Evolutionary conservation across 2,113 vertebrate species (phyloP), one percentile per base, ranked within the genome.

Genomic region (Colistium nudipinnis): DNA sequence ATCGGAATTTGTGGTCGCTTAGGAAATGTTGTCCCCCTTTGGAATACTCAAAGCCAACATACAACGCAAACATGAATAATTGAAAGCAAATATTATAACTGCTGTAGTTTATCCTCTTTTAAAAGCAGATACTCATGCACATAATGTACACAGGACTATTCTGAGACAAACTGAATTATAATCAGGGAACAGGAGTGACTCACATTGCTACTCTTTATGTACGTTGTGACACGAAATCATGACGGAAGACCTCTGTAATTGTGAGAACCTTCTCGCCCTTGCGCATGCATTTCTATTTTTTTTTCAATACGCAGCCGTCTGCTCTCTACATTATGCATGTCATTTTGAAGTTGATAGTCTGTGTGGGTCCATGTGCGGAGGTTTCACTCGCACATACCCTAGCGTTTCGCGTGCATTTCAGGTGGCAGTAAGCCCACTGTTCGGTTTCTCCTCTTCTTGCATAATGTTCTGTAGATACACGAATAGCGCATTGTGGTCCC

Each of bases 401-500:
- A 24, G 2, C 7, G 33, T 33, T 62, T 20, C 4, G 41, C n/a
- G n/a, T 41, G 30, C 28, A 22, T n/a, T 49, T 1, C 4, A 24
- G 51, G 22, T 65, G 7, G 13, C 17, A n/a, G 27, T 56, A 55
- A 54, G 62, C 36, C 24, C 24, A 16, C 2, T 45, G 6, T 19
- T 31, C 39, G 7, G 17, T 51, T 63, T 38, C 16, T 41, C 39
- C 28, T 57, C 28, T 57, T 54, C 33, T n/a, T 72, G 31, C 41
- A 62, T 33, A 14, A 31, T 56, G 20, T 52, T 78, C 38, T 9
- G 9, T 57, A 57, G 30, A 52, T 53, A 61, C 30, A 64, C 36
- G 48, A 70, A 55, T 51, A 47, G 38, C 36, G 61, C 31, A 73
- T 25, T 72, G 17, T 80, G 72, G 66, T 63, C 80, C 45, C 51